Conservation (phyloP, 1,140 invertebrate species). For the Scaptomyza montana region DNA sequence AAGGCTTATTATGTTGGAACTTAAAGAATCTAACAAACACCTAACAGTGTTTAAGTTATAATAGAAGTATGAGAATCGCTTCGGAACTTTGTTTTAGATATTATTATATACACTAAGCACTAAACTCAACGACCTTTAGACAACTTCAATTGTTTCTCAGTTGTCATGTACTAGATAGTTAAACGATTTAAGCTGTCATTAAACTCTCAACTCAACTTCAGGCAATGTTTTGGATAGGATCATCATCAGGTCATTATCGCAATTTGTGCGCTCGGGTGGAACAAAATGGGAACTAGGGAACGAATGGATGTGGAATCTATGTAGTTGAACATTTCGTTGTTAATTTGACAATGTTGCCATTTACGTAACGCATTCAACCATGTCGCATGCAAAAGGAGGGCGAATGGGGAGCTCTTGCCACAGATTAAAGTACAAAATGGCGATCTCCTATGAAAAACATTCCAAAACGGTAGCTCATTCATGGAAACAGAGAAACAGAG, state of each 20-base stretch:
- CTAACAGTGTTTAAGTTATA: too few species aligned
- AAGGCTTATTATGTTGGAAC: too few species aligned
- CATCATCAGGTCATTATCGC: slow-evolving; percentile 4
- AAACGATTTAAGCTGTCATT: background rate
- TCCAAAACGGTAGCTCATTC: slow-evolving; percentile 12
- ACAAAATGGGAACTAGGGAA: slow-evolving; percentile 18
- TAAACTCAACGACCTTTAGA: too few species aligned
- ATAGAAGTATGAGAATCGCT: too few species aligned
- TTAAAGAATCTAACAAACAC: too few species aligned
- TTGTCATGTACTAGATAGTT: background rate
- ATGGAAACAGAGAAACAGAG: background rate
- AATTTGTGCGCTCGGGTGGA: slow-evolving; percentile 54
- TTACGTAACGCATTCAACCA: slow-evolving; percentile 46
- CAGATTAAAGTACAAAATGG: too few species aligned
- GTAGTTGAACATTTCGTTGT: slow-evolving; percentile 39
- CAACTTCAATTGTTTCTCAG: too few species aligned
- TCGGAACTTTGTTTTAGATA: too few species aligned
- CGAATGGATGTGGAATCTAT: slow-evolving; percentile 4
- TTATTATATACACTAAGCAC: too few species aligned
- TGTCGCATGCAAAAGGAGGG: slow-evolving; percentile 18
- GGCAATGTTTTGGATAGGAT: background rate
- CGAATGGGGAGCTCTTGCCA: background rate
- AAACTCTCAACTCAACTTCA: background rate
- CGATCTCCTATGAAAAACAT: too few species aligned
- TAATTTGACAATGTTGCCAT: slow-evolving; percentile 44